Evolutionary conservation across 1,140 invertebrate species (phyloP).

Genomic region (Cheumatopsyche charites): DNA sequence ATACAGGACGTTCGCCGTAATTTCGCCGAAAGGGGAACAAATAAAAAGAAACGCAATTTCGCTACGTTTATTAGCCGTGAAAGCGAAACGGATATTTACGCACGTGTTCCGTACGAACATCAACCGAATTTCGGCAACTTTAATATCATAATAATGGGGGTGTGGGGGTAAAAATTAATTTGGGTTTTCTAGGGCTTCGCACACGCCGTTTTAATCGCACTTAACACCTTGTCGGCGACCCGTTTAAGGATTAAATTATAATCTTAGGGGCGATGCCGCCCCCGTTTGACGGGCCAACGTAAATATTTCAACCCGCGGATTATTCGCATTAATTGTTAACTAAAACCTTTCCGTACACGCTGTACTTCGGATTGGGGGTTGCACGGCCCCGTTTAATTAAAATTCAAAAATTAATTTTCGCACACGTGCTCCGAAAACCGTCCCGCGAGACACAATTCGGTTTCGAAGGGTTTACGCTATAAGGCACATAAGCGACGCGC

Average conservation of each 20-base stretch:
- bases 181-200: not conserved
- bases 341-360: constrained; percentile 5
- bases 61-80: too few relatives aligned
- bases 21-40: too few relatives aligned
- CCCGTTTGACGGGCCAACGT: constrained; percentile 11
- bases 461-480: too few relatives aligned
- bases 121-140: too few relatives aligned
- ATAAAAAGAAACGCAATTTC: too few relatives aligned
- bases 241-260: constrained; percentile 24
- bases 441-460: too few relatives aligned
- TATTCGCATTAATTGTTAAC: constrained; percentile 28
- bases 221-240: constrained; percentile 12
- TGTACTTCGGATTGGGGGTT: not conserved
- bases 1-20: too few relatives aligned
- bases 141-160: too few relatives aligned
- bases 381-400: constrained; percentile 3
- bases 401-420: constrained; percentile 23
- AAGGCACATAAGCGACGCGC: too few relatives aligned
- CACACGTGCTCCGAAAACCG: too few relatives aligned
- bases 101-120: too few relatives aligned
- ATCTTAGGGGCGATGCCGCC: not conserved
- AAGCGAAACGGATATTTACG: too few relatives aligned
- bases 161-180: constrained; percentile 22
- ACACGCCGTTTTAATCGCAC: constrained; percentile 22
- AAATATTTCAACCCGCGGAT: constrained; percentile 26